Percentiles rank a stretch among this genome's conserved stretches.
Conservation (phyloP, 2,888 invertebrate genomes). For the Melieria picta region DNA sequence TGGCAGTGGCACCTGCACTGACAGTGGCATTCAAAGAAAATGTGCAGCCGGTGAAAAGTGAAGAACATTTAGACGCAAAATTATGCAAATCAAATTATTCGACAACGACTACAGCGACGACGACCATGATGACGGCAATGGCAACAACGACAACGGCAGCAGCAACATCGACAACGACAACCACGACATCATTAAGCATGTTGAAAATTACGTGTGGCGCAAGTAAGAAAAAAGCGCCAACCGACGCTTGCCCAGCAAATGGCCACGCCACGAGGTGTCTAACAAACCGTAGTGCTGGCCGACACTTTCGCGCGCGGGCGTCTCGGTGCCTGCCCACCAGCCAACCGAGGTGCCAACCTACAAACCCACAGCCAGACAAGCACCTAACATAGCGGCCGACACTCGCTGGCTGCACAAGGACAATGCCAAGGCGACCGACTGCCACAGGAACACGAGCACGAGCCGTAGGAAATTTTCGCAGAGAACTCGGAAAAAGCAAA, state of each 20-base stretch:
- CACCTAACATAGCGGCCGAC: conserved; percentile 13
- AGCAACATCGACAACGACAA: conserved; percentile 31
- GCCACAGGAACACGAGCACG: not conserved
- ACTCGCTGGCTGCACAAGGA: conserved; percentile 11
- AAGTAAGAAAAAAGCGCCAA: not conserved
- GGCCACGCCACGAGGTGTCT: conserved; percentile 4
- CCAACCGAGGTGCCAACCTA: not conserved
- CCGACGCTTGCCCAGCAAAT: not conserved
- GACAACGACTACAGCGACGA: conserved; percentile 49
- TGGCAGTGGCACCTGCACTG: not conserved
- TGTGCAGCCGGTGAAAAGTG: conserved; percentile 5
- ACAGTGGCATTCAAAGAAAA: conserved; percentile 3
- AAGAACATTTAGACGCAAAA: conserved; percentile 50
- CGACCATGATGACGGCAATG: conserved; percentile 37
- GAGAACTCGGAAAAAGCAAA: conserved; percentile 10
- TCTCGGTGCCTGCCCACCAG: not conserved
- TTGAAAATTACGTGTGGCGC: not conserved
- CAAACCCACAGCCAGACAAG: not conserved
- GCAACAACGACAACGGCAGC: conserved; percentile 35
- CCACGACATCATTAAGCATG: not conserved
- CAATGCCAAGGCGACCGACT: conserved; percentile 28
- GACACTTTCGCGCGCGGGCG: conserved; percentile 17
- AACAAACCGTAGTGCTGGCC: not conserved
- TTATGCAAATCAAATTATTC: conserved; percentile 62
- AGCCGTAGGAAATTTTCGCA: not conserved